These are phyloP conservation scores for Hydrolagus colliei DNA, from an alignment of 2,797 vertebrate genomes.

Conservation along the genomic window DNA sequence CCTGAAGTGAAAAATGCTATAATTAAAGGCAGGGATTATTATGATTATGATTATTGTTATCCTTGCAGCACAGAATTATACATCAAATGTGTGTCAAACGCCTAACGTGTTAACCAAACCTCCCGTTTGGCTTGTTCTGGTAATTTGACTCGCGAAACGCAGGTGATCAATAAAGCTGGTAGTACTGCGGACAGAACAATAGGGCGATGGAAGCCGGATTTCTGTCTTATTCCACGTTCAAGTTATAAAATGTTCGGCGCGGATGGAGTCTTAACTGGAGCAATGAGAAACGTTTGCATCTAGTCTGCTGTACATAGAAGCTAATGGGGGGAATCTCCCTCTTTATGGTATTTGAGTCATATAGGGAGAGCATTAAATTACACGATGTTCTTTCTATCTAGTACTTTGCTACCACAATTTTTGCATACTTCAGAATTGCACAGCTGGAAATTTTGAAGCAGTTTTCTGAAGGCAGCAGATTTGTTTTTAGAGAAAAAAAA, in stretches of 20 bases:
- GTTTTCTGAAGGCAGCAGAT: conserved; percentile 24
- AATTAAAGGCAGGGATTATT: too few species aligned
- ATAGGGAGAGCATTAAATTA: conserved; percentile 36
- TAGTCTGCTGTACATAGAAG: not conserved
- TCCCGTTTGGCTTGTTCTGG: too few species aligned
- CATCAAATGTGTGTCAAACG: too few species aligned
- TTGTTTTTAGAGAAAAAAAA: conserved; percentile 55
- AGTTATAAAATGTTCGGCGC: not conserved
- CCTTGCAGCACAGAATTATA: too few species aligned
- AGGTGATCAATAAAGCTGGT: too few species aligned
- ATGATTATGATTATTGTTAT: too few species aligned
- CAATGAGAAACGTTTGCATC: conserved; percentile 15
- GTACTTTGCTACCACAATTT: conserved; percentile 68
- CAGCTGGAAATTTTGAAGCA: conserved; percentile 78
- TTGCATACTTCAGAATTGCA: conserved; percentile 76
- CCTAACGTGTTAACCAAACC: too few species aligned
- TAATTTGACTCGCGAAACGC: too few species aligned
- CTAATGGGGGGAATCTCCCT: not conserved
- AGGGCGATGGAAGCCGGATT: too few species aligned
- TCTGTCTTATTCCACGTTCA: not conserved
- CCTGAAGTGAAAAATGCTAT: too few species aligned
- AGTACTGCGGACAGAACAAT: too few species aligned
- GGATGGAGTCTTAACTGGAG: not conserved
- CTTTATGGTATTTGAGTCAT: conserved; percentile 25
- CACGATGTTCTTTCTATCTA: conserved; percentile 8